Evolutionary conservation across 2,888 invertebrate species (phyloP).

Genomic region (Pemphredon lugubris): DNA sequence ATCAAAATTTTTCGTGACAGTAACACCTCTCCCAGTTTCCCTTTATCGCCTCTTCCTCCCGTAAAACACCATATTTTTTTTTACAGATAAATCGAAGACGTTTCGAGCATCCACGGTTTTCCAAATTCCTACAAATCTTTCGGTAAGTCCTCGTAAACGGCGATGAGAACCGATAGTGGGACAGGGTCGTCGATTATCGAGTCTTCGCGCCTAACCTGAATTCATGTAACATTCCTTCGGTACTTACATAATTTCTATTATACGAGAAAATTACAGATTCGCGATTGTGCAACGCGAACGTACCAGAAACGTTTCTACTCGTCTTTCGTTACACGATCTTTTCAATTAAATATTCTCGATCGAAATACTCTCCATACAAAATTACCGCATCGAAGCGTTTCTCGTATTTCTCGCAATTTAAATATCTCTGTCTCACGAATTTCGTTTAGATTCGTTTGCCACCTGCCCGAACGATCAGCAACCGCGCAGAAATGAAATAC

Average conservation of each 20-base stretch:
- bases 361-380: no score
- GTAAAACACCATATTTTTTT: no score
- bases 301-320: no score
- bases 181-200: constrained; percentile 1
- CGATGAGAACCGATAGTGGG: constrained; percentile 12
- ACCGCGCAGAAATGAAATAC: background rate
- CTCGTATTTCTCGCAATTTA: no score
- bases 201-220: constrained; percentile 15
- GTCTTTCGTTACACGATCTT: no score
- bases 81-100: background rate
- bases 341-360: no score
- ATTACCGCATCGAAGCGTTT: no score
- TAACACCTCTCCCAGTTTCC: background rate
- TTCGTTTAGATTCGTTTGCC: no score
- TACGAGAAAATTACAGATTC: constrained; percentile 13
- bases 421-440: no score
- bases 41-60: background rate
- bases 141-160: constrained; percentile 19
- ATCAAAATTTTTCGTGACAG: background rate
- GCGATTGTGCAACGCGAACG: no score
- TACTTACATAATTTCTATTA: constrained; percentile 17
- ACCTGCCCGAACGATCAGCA: no score
- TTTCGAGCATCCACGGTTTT: background rate
- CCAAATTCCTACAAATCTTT: background rate
- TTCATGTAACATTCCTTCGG: constrained; percentile 4